Conservation (phyloP, 1,140 invertebrate species). For the Acromyrmex charruanus region DNA sequence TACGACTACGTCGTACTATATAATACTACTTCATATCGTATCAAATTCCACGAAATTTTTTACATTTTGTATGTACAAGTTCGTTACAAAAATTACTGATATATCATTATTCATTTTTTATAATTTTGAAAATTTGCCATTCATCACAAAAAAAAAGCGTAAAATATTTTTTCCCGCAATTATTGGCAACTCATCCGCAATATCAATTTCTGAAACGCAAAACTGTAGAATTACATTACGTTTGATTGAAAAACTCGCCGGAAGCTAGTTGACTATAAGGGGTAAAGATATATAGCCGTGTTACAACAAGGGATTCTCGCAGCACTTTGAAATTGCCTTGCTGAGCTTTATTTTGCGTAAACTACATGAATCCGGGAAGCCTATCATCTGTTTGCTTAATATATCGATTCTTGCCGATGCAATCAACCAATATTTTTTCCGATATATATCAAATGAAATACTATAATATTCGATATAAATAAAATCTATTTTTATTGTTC, state of each 20-base stretch:
- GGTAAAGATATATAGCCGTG: constrained; percentile 9
- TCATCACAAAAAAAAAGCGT: background rate
- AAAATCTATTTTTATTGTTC: background rate
- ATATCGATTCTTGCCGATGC: constrained; percentile 25
- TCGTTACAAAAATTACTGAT: background rate
- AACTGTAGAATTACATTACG: constrained; percentile 63
- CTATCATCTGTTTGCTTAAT: constrained; percentile 44
- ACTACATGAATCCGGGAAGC: constrained; percentile 40
- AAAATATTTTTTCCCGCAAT: background rate
- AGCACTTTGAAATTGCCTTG: constrained; percentile 15
- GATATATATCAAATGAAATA: background rate
- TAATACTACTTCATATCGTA: too few relatives aligned
- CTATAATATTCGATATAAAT: too few relatives aligned
- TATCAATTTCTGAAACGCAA: constrained; percentile 55
- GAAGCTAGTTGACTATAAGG: background rate
- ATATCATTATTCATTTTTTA: background rate
- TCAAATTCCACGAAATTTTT: background rate
- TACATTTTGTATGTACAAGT: background rate
- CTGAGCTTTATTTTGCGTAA: constrained; percentile 46
- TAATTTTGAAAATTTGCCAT: background rate
- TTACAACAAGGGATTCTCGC: constrained; percentile 12
- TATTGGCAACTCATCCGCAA: constrained; percentile 10
- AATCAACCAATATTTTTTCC: constrained; percentile 31
- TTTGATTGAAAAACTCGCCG: constrained; percentile 17
- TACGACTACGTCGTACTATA: too few relatives aligned